Evolutionary conservation across 2,113 vertebrate species (phyloP), one percentile per base, ranked within the genome.

Genomic region (Girardinichthys multiradiatus): DNA sequence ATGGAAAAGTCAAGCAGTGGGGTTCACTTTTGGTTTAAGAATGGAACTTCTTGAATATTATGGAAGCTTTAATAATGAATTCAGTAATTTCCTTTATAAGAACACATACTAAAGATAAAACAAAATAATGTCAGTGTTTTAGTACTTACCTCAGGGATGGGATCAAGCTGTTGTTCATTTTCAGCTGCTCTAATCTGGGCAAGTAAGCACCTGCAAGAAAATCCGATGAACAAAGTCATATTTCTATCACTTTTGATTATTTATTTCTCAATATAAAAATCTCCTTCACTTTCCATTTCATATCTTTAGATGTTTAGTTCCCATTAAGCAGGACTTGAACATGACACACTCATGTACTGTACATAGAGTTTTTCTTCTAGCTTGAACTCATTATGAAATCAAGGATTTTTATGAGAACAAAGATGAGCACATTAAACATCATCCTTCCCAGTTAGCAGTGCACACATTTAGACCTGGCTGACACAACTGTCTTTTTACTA

Each of bases 141-240:
- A 61, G 71, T 64, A 81, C 19, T 58, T 92, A 99, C 98, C 98
- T 95, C 72, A 98, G 91, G 77, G 97, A 98, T 63, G 79, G 64
- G 65, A 99, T 95, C 70, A 92, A 71, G 83, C 98, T 99, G 89
- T 95, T 95, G 71, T 95, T 98, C 93, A 99, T 54, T 94, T 96
- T 98, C 90, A 99, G 92, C 31, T 96, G 93, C 81, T 87, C 89
- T 86, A 99, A 95, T 64, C 88, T 96, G 74, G 98, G 97, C 82
- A 99, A 93, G 92, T 94, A 93, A 73, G 89, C 68, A 91, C 97
- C 98, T 99, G 81, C 14, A 86, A 89, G 64, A 87, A 26, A 26
- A 87, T 31, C 27, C 85, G 72, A 91, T 30, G 77, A 86, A 26
- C 29, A 26, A 82, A 87, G 33, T 24, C 1, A 74, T 57, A 28